Conservation (phyloP, 2,113 vertebrate genomes). For the Progne subis region DNA sequence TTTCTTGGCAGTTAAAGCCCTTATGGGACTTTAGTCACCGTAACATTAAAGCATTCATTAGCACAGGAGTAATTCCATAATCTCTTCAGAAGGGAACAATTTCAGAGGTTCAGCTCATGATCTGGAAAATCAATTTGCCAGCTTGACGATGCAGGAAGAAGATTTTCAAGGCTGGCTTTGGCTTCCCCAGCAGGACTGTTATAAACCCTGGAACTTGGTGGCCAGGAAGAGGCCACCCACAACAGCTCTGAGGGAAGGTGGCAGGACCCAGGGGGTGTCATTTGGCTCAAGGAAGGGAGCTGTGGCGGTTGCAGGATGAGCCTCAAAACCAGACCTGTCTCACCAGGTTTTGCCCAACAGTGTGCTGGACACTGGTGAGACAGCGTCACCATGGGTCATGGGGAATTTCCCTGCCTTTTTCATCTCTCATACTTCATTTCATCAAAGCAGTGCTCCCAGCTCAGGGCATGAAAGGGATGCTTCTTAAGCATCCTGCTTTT, state of each 20-base stretch:
- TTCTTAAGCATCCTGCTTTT: not conserved
- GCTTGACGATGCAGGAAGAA: not conserved
- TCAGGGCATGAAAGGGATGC: not conserved
- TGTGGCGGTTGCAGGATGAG: not conserved
- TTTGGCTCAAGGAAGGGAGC: not conserved
- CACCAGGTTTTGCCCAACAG: not conserved
- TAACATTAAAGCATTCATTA: constrained; percentile 54
- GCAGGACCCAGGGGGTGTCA: not conserved
- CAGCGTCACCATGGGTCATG: not conserved
- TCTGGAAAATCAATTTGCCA: constrained; percentile 60
- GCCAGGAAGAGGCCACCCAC: not conserved
- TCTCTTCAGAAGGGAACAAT: constrained; percentile 46
- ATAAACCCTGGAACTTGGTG: not conserved
- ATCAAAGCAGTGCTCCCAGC: not conserved
- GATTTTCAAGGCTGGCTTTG: not conserved
- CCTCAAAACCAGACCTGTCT: not conserved
- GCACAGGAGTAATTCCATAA: constrained; percentile 58
- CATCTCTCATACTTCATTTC: not conserved
- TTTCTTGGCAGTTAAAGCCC: not conserved
- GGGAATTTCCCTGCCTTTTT: not conserved
- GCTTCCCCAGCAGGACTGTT: not conserved
- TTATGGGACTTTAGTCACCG: not conserved
- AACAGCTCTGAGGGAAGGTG: not conserved
- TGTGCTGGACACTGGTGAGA: not conserved
- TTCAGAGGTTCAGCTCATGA: constrained; percentile 27